Evolutionary conservation across 2,797 vertebrate genomes (phyloP), one percentile per base, ranked within the genome.

Genomic region (Gouania willdenowi): DNA sequence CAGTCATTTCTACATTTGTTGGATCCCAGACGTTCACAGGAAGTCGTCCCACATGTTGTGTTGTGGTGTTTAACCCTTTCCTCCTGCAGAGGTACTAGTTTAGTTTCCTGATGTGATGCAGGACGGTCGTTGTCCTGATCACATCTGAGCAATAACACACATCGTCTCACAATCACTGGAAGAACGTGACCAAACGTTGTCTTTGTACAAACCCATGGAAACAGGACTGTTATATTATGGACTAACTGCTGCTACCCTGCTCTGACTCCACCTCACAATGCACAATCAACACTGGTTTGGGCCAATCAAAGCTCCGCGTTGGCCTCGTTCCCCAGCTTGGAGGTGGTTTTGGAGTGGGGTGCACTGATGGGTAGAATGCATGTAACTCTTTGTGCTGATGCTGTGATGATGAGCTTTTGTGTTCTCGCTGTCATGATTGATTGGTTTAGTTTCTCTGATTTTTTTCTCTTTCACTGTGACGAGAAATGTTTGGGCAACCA

Each of bases 21-120:
- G n/a, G n/a, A n/a, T n/a, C 90, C 92, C 87, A 90, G 89, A 91
- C 91, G 90, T 92, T 93, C 90, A 91, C 94, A 97, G 94, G 94
- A 95, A 94, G 89, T 86, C 79, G 90, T 80, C n/a, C n/a, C n/a
- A n/a, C n/a, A n/a, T n/a, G n/a, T n/a, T n/a, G n/a, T n/a, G n/a
- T n/a, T n/a, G n/a, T n/a, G n/a, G n/a, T n/a, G n/a, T n/a, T n/a
- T n/a, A n/a, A n/a, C n/a, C n/a, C n/a, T n/a, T n/a, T n/a, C n/a
- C n/a, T n/a, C n/a, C n/a, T n/a, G n/a, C n/a, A n/a, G n/a, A n/a
- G n/a, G n/a, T n/a, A 8, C 8, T 26, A 26, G 12, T 53, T 44
- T 58, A 4, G 4, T 37, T 39, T 27, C 26, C 21, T 5, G 30
- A 15, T 32, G 25, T n/a, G n/a, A n/a, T n/a, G n/a, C n/a, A n/a